Base-by-base conservation (phyloP, 1,140 invertebrate genomes). In the Ips nitidus region DNA sequence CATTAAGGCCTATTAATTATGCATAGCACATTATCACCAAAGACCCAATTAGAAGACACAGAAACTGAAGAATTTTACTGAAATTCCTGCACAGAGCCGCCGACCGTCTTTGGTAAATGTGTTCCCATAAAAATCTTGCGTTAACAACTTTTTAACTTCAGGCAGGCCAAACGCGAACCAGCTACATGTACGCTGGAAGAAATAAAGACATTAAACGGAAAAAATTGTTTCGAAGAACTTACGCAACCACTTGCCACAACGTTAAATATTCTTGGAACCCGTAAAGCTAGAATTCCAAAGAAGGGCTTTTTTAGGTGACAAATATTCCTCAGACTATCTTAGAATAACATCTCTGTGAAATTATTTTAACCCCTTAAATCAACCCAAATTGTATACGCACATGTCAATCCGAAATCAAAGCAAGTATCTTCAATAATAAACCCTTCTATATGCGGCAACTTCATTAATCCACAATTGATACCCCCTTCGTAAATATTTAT, bases 161-260 rank as follows among this genome's bases (percentile, higher is more conserved):
- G 50, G 39, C 53, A 4, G 47, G 43, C 8, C 52, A 41, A 56
- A 52, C 39, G 8, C 40, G n/a, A 40, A 39, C 4, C n/a, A 41
- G 43, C 37, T 41, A 65, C 62, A 65, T 38, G 62, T 36, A 42
- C 22, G 5, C n/a, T 56, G 40, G 43, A 66, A 66, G 64, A 47
- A 57, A 66, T 66, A 66, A 43, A 66, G 64, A 66, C 64, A 66
- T 66, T 66, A 66, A 53, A 52, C 36, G 53, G 42, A 39, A 55
- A 22, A 57, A 66, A 66, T 66, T 66, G 52, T 55, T 66, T 66
- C 64, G 56, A 36, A 50, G 64, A 53, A 66, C 55, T 66, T 66
- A 57, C 42, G 55, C 53, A 66, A 66, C 55, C 7, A 58, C 42
- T 64, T 42, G 50, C 36, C 52, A 7, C 7, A n/a, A 37, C 6